Base-by-base conservation (phyloP, 1,140 invertebrate species). In the Propsilocerus akamusi region DNA sequence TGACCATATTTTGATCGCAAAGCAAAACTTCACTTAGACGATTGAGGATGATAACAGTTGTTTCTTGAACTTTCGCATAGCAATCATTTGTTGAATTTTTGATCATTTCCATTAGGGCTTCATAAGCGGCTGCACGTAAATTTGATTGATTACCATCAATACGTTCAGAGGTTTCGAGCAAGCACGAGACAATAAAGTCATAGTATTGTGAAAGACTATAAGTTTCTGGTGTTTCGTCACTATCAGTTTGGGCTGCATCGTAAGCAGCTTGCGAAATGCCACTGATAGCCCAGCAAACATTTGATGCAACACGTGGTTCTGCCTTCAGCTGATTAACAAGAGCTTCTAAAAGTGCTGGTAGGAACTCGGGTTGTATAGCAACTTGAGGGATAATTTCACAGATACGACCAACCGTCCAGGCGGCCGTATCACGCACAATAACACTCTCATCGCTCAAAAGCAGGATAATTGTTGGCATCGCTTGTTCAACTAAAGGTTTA, bases 281-380 rank as follows among this genome's bases (percentile, higher is more conserved):
- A 37, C 88, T 94, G 56, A 99, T 92, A 0, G 96, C 95, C 96
- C 96, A 99, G 61, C 96, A 99, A n/a, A 97, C 91, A 71, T 99
- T 99, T 1, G 92, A 81, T 12, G 97, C 94, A 0, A 99, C 96
- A 25, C 95, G 72, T 0, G 97, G 92, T 64, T 98, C 94, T 20
- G 89, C 83, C 55, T 82, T 81, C 10, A 99, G 66, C 10, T 90
- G 90, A 57, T 83, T 82, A 0, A 96, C 80, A 22, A 99, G 74
- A 54, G 88, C 87, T 62, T 94, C 83, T 2, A 99, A 65, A 10
- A 99, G 62, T 5, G 85, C 81, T 60, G 83, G 80, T 17, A 97
- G 67, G 59, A 86, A 86, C 1, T 74, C 77, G 57, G 87, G 80
- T 66, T 88, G 93, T n/a, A 97, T 88, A 0, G 91, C 94, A 12